Evolutionary conservation across 2,113 vertebrate species (phyloP), one percentile per base, ranked within the genome.

Genomic region (Malaclemys terrapin): DNA sequence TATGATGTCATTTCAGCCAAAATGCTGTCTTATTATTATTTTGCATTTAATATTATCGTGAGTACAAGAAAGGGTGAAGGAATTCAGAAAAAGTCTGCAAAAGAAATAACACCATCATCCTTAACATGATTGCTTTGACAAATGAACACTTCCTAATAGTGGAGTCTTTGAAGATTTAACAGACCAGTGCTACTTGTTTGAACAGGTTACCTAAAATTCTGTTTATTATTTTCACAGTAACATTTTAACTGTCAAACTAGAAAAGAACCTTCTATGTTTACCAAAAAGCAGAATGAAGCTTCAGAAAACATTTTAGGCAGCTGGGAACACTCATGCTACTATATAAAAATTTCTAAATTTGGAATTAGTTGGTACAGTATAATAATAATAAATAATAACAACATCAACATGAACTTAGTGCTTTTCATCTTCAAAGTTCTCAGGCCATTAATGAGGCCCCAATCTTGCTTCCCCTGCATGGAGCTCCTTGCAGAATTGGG

Each of bases 151-250:
- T 97, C 93, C 91, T 92, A 95, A 81, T 90, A 85, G 79, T 92
- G 53, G 17, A 95, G 80, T 27, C 95, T 97, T 93, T 97, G 95
- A 96, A 96, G 95, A 96, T 92, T 96, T 76, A 94, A 93, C 81
- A 93, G 94, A 91, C 93, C 85, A 90, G 89, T 29, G 9, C 78
- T 91, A 92, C 97, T 90, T 96, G 97, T 96, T 95, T 90, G 89
- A 97, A 96, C 97, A 97, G 85, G 96, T 95, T 96, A 93, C 87
- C 95, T 93, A 95, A 96, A 96, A 97, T 94, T 96, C 94, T 96
- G 96, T 97, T 96, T 96, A 97, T 93, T 95, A 90, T 85, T 93
- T 96, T 89, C 84, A 92, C 81, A 92, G 84, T 87, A 83, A 84
- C 35, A 81, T 92, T 97, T 96, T 94, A 96, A 96, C 89, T 96